phyloP scores from a whole-genome alignment of 2,797 vertebrate species.

The Anabacerthia variegaticeps region DNA sequence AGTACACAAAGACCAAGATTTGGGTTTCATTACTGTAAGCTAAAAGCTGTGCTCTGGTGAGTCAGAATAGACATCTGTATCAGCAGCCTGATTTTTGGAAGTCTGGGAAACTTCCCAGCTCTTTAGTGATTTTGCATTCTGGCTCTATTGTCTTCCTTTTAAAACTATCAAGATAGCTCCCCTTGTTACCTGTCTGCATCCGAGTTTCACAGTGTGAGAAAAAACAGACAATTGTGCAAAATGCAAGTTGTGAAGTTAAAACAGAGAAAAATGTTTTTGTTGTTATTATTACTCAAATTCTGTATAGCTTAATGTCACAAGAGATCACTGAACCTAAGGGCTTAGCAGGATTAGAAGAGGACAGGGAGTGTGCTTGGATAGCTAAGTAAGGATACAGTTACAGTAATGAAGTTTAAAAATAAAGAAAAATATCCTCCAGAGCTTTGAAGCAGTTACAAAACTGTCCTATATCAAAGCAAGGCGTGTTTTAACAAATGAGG shows the following conservation, averaged over 20 bases:
- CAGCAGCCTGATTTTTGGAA: background rate
- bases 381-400: constrained; percentile 22
- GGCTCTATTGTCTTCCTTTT: background rate
- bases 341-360: constrained; percentile 9
- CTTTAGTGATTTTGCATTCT: background rate
- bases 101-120: background rate
- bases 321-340: background rate
- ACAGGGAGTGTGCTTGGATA: background rate
- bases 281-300: constrained; percentile 1
- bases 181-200: background rate
- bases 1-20: background rate
- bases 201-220: background rate
- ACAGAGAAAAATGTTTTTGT: background rate
- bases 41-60: background rate
- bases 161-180: background rate
- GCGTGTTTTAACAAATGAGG: background rate
- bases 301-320: background rate
- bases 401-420: constrained; percentile 53
- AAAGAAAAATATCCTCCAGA: constrained; percentile 41
- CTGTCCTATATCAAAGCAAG: constrained; percentile 21
- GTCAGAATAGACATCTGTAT: background rate
- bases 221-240: background rate
- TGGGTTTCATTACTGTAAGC: background rate
- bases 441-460: constrained; percentile 34
- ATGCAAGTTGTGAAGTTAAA: background rate